Evolutionary conservation across 2,888 invertebrate species (phyloP), one percentile per base, ranked within the genome.

Genomic region (Dendrolimus houi): DNA sequence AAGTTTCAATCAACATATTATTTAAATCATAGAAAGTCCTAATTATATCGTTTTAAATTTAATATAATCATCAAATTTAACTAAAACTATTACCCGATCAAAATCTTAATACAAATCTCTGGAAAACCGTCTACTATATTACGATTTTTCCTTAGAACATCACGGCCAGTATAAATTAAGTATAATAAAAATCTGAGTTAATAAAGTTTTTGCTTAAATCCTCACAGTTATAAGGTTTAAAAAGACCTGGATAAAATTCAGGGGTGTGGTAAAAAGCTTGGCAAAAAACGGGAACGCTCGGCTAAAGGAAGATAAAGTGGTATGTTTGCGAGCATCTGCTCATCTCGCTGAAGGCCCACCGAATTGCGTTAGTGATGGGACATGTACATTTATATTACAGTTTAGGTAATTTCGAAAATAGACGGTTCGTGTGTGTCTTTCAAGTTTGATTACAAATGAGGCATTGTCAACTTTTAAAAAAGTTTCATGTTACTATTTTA

Each of bases 241-340:
- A 57, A 58, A 10, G 40, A 47, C 47, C 41, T 41, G n/a, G 17
- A 54, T 58, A 56, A 58, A 58, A 58, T 54, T 47, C 54, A 17
- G 54, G 47, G 47, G 47, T 47, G 47, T 47, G 7, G 47, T 47
- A 47, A 47, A 47, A 47, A 47, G 8, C 55, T 52, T 52, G n/a
- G 58, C 58, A 58, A 58, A 58, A 58, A 58, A 58, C 47, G 54
- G 58, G 55, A 47, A 55, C 17, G 54, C 54, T 56, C 58, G 55
- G 41, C 58, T 58, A 58, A 58, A 58, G 55, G 58, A 58, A 58
- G 55, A 58, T 56, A 56, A 58, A 58, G 55, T 59, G 61, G 54
- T 59, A 57, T 60, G 59, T 62, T 62, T 58, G 59, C 62, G 59
- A 62, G 64, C 69, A 69, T 69, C 69, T 67, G 69, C 64, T 60